Evolutionary conservation across 2,797 vertebrate species (phyloP).

Genomic region (Diceros bicornis): DNA sequence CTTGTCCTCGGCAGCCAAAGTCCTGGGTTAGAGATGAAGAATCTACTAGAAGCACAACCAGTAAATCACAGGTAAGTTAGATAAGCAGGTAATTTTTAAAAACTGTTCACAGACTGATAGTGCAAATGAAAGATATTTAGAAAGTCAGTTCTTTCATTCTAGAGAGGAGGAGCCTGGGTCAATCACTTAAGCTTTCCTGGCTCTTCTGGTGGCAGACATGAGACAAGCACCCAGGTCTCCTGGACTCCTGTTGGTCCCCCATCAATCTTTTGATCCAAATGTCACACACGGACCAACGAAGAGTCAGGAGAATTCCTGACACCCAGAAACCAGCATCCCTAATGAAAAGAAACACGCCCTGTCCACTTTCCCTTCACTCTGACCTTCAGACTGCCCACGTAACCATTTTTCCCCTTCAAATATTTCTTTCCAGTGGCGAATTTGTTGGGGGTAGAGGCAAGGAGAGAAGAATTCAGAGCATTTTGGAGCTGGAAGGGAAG

Average conservation of each 20-base stretch:
- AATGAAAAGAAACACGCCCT: not conserved
- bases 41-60: not conserved
- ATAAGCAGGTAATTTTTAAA: not conserved
- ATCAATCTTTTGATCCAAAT: not conserved
- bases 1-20: not conserved
- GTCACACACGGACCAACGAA: not conserved
- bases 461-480: not conserved
- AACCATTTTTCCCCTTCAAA: not conserved
- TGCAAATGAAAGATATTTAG: not conserved
- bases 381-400: not conserved
- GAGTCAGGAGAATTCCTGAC: not conserved
- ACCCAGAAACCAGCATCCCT: not conserved
- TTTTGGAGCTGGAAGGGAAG: not conserved
- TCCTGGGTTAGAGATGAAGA: not conserved
- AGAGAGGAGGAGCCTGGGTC: not conserved
- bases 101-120: not conserved
- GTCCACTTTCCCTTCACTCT: not conserved
- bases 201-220: not conserved
- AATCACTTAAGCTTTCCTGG: not conserved
- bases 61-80: not conserved
- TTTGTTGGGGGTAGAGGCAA: not conserved
- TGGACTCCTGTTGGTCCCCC: not conserved
- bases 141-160: not conserved
- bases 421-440: not conserved
- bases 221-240: not conserved